phyloP scores from a whole-genome alignment of 2,113 vertebrate species.

The Benitochromis conjunctus region DNA sequence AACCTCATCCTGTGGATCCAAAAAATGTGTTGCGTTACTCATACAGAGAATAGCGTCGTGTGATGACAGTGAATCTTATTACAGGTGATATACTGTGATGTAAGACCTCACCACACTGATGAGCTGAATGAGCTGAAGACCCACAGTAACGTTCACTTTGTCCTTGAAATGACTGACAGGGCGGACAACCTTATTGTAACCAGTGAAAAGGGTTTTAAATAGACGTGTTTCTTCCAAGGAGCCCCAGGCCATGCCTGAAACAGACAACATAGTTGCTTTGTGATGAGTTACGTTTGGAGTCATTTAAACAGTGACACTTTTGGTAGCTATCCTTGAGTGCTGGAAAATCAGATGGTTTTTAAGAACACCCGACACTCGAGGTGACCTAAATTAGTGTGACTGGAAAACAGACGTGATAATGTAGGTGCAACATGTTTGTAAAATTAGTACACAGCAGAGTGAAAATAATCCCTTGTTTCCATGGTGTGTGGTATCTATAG shows the following conservation, averaged over 20 bases:
- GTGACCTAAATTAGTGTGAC: background rate
- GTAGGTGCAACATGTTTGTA: background rate
- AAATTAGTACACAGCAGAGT: background rate
- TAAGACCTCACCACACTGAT: conserved; percentile 86
- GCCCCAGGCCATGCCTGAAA: conserved; percentile 60
- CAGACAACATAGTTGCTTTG: background rate
- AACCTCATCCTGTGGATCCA: conserved; percentile 84
- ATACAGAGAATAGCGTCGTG: background rate
- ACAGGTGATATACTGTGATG: background rate
- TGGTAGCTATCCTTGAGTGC: background rate
- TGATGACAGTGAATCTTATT: background rate
- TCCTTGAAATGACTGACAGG: conserved; percentile 86
- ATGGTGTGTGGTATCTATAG: background rate
- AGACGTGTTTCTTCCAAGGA: conserved; percentile 80
- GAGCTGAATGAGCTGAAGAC: conserved; percentile 95
- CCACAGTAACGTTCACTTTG: conserved; percentile 82
- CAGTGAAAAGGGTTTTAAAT: conserved; percentile 79
- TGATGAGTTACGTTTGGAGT: background rate
- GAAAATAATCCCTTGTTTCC: background rate
- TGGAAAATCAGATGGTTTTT: conserved; percentile 16
- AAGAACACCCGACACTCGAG: conserved; percentile 13
- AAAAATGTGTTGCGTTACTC: background rate
- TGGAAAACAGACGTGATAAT: conserved; percentile 24
- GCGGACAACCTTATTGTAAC: conserved; percentile 87
- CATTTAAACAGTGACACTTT: background rate